These are phyloP conservation scores for Platyrinchus mystaceus DNA, from an alignment of 2,797 vertebrate species.

Conservation along the genomic window DNA sequence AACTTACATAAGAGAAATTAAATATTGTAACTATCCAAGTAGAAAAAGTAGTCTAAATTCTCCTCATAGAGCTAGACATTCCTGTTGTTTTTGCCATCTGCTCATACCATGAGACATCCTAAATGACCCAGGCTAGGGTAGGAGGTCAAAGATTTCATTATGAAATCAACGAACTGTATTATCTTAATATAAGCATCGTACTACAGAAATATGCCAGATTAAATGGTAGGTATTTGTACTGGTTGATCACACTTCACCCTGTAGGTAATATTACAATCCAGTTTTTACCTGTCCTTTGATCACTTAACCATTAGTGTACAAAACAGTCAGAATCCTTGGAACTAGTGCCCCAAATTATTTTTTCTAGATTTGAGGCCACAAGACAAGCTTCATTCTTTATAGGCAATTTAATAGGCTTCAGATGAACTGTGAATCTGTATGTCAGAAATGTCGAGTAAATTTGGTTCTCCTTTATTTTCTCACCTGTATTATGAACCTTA, in stretches of 20 bases:
- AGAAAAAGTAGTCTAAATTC: neutral
- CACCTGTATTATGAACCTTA: neutral
- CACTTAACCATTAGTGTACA: neutral
- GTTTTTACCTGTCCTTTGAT: neutral
- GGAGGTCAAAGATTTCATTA: neutral
- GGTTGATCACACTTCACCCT: neutral
- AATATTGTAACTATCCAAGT: neutral
- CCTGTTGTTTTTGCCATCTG: neutral
- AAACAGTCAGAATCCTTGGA: neutral
- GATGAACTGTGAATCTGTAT: neutral
- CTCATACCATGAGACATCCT: neutral
- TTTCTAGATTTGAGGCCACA: neutral
- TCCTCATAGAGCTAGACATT: neutral
- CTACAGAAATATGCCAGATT: neutral
- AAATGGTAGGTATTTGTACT: neutral
- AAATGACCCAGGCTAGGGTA: neutral
- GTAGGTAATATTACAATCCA: neutral
- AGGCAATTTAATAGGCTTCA: neutral
- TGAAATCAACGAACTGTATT: neutral
- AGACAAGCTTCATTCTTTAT: neutral
- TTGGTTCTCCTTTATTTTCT: neutral
- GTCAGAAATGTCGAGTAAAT: neutral
- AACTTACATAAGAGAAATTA: neutral
- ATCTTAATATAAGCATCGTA: neutral
- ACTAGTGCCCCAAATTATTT: neutral